phyloP scores from a whole-genome alignment of 53 echinoderm and acorn worm genomes.

The Holothuria scabra region DNA sequence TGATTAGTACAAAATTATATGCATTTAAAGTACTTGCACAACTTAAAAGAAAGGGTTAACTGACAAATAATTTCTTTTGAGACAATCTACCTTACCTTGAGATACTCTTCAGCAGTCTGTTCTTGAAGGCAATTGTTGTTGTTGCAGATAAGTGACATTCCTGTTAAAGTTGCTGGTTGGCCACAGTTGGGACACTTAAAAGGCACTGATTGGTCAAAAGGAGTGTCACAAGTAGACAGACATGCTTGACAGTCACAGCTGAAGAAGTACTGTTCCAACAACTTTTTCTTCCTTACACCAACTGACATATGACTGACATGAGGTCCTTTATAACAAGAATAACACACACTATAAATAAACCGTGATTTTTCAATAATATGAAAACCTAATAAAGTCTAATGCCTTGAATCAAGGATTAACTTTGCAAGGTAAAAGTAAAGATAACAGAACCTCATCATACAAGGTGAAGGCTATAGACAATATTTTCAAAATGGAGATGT shows the following conservation, averaged over 20 bases:
- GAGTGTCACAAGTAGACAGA: constrained; percentile 20
- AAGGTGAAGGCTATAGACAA: too few species aligned
- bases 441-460: too few species aligned
- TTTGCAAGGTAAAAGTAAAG: too few species aligned
- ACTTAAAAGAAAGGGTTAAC: too few species aligned
- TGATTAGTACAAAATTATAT: too few species aligned
- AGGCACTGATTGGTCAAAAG: constrained; percentile 54
- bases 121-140: constrained; percentile 48
- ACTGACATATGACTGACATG: constrained; percentile 82
- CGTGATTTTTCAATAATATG: too few species aligned
- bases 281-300: constrained; percentile 62
- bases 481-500: too few species aligned
- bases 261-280: constrained; percentile 87
- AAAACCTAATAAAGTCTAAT: too few species aligned
- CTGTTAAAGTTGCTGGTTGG: constrained; percentile 15
- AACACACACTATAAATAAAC: not conserved
- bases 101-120: constrained; percentile 37
- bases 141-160: not conserved
- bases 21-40: too few species aligned
- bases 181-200: constrained; percentile 62
- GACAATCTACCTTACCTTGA: not conserved
- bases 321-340: constrained; percentile 66
- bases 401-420: too few species aligned
- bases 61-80: too few species aligned
- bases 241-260: constrained; percentile 78